Percentiles rank a stretch among this genome's conserved stretches.
phyloP scores from a whole-genome alignment of 2,888 invertebrate species.

The Pardosa pseudoannulata region DNA sequence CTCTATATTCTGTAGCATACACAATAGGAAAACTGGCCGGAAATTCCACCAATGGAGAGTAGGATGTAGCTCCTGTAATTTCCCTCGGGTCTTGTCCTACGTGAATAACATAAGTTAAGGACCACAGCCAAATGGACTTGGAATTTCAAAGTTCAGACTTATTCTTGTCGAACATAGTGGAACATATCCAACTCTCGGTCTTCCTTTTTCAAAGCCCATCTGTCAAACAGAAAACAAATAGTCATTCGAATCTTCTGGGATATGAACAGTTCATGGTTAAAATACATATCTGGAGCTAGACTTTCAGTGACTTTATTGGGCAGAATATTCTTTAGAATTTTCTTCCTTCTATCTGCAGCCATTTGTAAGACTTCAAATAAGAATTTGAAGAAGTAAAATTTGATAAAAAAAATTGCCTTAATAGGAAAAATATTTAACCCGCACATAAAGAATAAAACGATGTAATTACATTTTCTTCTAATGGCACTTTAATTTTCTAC shows the following conservation, averaged over 20 bases:
- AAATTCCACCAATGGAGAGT: no score
- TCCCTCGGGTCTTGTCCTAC: conserved; percentile 67
- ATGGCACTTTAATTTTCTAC: no score
- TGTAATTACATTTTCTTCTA: no score
- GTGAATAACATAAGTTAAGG: conserved; percentile 70
- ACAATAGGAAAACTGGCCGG: neutral
- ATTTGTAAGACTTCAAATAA: no score
- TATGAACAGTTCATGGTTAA: conserved; percentile 11
- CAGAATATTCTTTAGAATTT: no score
- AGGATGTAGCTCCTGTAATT: conserved; percentile 43
- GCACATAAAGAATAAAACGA: no score
- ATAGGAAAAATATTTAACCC: no score
- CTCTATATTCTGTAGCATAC: neutral
- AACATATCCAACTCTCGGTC: conserved; percentile 69
- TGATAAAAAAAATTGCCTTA: no score
- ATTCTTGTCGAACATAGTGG: conserved; percentile 68
- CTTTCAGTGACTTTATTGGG: no score
- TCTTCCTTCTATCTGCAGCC: no score
- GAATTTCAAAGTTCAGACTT: conserved; percentile 69
- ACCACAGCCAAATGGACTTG: conserved; percentile 46
- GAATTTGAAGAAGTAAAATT: no score
- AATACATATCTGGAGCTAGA: conserved; percentile 1
- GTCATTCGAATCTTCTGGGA: conserved; percentile 37
- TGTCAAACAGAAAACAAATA: conserved; percentile 66
- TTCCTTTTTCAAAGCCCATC: conserved; percentile 56